Percentiles rank a stretch among this genome's conserved stretches.
phyloP scores from a whole-genome alignment of 2,888 invertebrate species.

The Clivina fossor region DNA sequence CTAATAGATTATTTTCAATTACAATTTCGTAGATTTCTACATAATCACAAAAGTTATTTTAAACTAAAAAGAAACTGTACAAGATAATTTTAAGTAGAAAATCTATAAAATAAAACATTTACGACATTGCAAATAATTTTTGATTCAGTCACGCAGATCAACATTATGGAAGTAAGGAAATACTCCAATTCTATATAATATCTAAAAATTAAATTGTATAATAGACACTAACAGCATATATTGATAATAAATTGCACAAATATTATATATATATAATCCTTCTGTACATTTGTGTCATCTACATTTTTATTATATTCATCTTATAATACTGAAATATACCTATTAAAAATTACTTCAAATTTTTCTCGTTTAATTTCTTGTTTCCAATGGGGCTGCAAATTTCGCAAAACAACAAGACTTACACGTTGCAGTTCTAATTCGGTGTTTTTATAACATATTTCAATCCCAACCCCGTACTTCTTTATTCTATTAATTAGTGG shows the following conservation, averaged over 20 bases:
- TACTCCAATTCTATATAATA: slow-evolving; percentile 33
- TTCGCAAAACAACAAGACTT: too few relatives aligned
- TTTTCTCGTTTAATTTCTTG: slow-evolving; percentile 1
- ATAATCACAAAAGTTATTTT: neutral
- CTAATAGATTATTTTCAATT: too few relatives aligned
- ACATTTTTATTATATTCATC: slow-evolving; percentile 32
- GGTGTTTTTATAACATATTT: too few relatives aligned
- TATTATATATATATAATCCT: slow-evolving; percentile 28
- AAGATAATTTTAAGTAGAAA: too few relatives aligned
- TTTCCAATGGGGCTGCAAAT: too few relatives aligned
- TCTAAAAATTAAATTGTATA: slow-evolving; percentile 30
- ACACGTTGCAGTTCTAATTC: too few relatives aligned
- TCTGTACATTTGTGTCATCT: slow-evolving; percentile 32
- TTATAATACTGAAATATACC: slow-evolving; percentile 21
- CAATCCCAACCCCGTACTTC: too few relatives aligned
- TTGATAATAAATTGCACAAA: slow-evolving; percentile 28
- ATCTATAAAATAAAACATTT: too few relatives aligned
- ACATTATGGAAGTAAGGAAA: slow-evolving; percentile 32
- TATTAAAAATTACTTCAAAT: neutral
- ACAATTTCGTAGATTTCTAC: too few relatives aligned
- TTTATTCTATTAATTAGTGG: too few relatives aligned
- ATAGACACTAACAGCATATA: slow-evolving; percentile 21
- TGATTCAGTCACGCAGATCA: too few relatives aligned
- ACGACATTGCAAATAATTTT: slow-evolving; percentile 25
- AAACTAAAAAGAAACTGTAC: slow-evolving; percentile 2